phyloP scores from a whole-genome alignment of 2,888 invertebrate genomes.

The Hydropsyche betteni region DNA sequence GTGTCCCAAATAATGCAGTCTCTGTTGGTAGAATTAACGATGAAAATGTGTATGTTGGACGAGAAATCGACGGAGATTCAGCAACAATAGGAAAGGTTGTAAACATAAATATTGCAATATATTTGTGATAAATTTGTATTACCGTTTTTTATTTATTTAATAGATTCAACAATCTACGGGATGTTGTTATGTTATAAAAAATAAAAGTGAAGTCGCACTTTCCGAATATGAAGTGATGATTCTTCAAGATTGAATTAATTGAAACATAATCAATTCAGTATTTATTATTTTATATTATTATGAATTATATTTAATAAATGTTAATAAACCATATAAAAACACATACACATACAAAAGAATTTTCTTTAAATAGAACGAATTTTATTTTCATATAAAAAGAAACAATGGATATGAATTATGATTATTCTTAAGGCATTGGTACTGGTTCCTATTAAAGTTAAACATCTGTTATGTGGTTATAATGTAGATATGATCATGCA shows the following conservation, averaged over 20 bases:
- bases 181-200: constrained; percentile 56
- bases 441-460: too few species aligned
- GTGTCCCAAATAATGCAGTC: constrained; percentile 72
- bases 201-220: constrained; percentile 55
- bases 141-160: constrained; percentile 22
- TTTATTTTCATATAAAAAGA: too few species aligned
- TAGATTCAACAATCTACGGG: constrained; percentile 58
- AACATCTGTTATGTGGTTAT: too few species aligned
- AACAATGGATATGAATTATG: too few species aligned
- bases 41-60: constrained; percentile 73
- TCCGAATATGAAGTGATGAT: constrained; percentile 54
- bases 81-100: constrained; percentile 75
- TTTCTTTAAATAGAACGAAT: too few species aligned
- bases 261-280: background rate
- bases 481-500: too few species aligned
- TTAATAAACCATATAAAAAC: background rate
- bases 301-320: background rate
- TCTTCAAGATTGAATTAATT: background rate
- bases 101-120: too few species aligned
- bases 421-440: too few species aligned
- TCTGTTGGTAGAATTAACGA: constrained; percentile 73
- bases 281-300: background rate
- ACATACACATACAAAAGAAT: too few species aligned
- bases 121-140: background rate
- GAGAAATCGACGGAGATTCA: constrained; percentile 72